Conservation (phyloP, 2,113 vertebrate species). For the Poeciliopsis occidentalis region DNA sequence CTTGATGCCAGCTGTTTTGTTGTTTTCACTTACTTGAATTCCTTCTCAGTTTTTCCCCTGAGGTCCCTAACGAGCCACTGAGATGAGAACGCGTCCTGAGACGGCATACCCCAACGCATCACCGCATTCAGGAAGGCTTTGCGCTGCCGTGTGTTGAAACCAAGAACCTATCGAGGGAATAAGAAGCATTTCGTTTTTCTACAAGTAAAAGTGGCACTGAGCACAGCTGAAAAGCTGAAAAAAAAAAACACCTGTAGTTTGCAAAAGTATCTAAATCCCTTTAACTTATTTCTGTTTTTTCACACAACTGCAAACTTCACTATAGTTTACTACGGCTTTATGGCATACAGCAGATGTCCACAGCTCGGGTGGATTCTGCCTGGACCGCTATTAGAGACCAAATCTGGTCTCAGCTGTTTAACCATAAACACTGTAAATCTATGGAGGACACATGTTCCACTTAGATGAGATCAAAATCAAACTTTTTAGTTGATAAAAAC, state of each 20-base stretch:
- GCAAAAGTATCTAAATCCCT: not conserved
- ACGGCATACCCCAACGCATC: constrained; percentile 96
- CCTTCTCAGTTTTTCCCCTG: constrained; percentile 90
- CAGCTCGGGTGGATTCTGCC: no score
- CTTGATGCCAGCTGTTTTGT: no score
- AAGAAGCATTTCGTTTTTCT: not conserved
- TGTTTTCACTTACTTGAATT: constrained; percentile 86
- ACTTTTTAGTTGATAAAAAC: no score
- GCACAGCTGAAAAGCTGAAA: no score
- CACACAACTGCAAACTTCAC: not conserved
- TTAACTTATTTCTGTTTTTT: not conserved
- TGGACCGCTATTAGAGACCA: no score
- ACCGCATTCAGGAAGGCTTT: constrained; percentile 95
- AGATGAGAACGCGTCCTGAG: constrained; percentile 91
- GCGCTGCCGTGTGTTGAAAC: constrained; percentile 93
- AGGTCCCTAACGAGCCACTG: constrained; percentile 94
- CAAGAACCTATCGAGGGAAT: constrained; percentile 81
- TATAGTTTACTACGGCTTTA: not conserved
- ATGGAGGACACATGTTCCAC: no score
- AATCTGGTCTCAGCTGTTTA: no score
- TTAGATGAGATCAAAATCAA: no score
- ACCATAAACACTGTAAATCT: no score
- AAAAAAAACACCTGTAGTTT: no score
- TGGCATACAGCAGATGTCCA: not conserved
- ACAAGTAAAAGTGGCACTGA: not conserved